These are phyloP conservation scores for Myrmecobius fasciatus DNA, from an alignment of 2,113 vertebrate species.

Conservation along the genomic window DNA sequence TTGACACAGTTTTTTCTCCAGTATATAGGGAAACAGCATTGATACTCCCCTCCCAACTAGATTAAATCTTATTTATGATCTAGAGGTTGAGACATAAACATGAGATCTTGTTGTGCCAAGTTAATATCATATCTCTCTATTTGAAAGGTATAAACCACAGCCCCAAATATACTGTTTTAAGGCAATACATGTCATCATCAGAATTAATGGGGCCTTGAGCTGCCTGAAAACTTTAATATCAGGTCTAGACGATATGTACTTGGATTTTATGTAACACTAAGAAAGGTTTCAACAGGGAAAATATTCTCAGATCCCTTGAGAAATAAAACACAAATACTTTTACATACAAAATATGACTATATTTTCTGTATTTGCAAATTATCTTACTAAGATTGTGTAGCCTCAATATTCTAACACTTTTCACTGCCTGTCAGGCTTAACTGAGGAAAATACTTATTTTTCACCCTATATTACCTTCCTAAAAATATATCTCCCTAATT, in stretches of 20 bases:
- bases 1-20: conserved; percentile 34
- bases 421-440: conserved; percentile 41
- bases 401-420: conserved; percentile 20
- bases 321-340: conserved; percentile 50
- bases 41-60: conserved; percentile 32
- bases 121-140: not conserved
- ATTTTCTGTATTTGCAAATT: not conserved
- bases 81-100: not conserved
- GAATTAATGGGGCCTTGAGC: not conserved
- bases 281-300: conserved; percentile 34
- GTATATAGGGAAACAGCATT: conserved; percentile 42
- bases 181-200: not conserved
- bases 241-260: not conserved
- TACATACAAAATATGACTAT: conserved; percentile 31
- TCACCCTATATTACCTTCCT: conserved; percentile 46
- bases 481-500: conserved; percentile 48
- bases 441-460: conserved; percentile 58
- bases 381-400: not conserved
- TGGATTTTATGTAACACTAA: conserved; percentile 35
- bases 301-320: not conserved
- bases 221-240: not conserved
- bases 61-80: not conserved
- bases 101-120: not conserved
- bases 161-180: not conserved
- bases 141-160: conserved; percentile 14